Percentiles rank a stretch among this genome's conserved stretches.
These are phyloP conservation scores for Tanytarsus gracilentus DNA, from an alignment of 2,888 invertebrate genomes.

Conservation along the genomic window DNA sequence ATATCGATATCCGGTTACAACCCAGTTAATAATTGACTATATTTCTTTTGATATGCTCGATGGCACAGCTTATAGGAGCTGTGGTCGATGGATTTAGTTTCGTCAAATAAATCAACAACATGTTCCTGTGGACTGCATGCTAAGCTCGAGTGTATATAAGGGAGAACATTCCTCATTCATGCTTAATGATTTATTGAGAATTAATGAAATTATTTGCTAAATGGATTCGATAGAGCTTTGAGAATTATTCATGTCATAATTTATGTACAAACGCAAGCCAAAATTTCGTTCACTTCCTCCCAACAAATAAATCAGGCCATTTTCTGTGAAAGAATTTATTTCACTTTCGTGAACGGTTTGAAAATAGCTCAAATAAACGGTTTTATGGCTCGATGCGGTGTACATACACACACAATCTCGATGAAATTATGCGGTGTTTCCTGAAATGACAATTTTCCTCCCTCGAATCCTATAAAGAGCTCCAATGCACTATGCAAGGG, in stretches of 20 bases:
- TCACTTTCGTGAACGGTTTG: too few relatives aligned
- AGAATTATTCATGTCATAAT: not conserved
- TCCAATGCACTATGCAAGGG: too few relatives aligned
- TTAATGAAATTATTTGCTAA: slow-evolving; percentile 7
- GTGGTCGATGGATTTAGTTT: too few relatives aligned
- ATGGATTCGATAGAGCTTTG: not conserved
- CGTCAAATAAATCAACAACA: too few relatives aligned
- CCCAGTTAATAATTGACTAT: not conserved
- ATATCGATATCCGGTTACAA: slow-evolving; percentile 10
- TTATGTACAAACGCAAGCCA: too few relatives aligned
- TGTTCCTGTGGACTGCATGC: too few relatives aligned
- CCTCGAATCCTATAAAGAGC: too few relatives aligned
- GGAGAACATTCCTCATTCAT: not conserved
- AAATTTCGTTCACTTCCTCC: not conserved
- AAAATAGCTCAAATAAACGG: too few relatives aligned
- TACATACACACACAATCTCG: not conserved
- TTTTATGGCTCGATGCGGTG: not conserved
- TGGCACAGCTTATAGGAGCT: not conserved
- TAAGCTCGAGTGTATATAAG: not conserved
- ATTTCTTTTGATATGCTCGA: slow-evolving; percentile 1
- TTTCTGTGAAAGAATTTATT: not conserved
- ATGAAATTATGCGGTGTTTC: too few relatives aligned
- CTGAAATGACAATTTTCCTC: too few relatives aligned
- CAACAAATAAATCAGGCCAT: not conserved
- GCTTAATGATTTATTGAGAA: slow-evolving; percentile 2